Conservation (phyloP, 2,888 invertebrate genomes). For the Epistrophe grossulariae region DNA sequence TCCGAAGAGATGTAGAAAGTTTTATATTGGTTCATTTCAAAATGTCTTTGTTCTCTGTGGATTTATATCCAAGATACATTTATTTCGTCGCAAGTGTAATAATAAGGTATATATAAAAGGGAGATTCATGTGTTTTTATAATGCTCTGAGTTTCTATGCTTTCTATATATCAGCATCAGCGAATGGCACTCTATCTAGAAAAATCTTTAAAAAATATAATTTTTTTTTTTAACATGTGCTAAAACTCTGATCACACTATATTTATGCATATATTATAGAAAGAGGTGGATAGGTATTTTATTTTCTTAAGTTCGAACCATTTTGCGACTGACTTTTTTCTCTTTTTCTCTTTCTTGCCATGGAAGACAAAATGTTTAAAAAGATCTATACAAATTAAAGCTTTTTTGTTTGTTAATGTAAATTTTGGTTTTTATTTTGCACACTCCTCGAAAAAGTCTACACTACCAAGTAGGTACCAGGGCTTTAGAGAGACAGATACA, state of each 20-base stretch:
- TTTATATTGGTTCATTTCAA: constrained; percentile 72
- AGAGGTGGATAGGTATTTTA: constrained; percentile 56
- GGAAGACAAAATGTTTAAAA: constrained; percentile 37
- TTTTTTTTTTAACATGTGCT: constrained; percentile 30
- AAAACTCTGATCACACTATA: constrained; percentile 49
- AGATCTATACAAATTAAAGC: constrained; percentile 26
- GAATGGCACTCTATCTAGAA: constrained; percentile 57
- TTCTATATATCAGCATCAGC: constrained; percentile 8
- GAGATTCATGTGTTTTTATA: constrained; percentile 29
- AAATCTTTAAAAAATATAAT: constrained; percentile 35
- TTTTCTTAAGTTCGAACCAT: constrained; percentile 41
- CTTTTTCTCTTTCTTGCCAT: constrained; percentile 45
- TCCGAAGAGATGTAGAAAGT: constrained; percentile 62
- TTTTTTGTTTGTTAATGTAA: constrained; percentile 44
- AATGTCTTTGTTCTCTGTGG: constrained; percentile 51
- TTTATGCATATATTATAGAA: constrained; percentile 17
- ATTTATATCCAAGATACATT: constrained; percentile 49
- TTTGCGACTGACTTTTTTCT: constrained; percentile 38
- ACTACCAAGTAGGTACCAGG: no score
- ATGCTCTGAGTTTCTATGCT: constrained; percentile 20
- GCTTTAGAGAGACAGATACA: constrained; percentile 49
- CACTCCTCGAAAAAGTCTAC: constrained; percentile 55
- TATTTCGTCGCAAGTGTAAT: constrained; percentile 34
- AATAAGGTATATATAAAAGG: constrained; percentile 8
- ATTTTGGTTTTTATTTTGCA: constrained; percentile 66